Percentiles rank a stretch among this genome's conserved stretches.
Evolutionary conservation across 23 tunicate genomes (phyloP).

Genomic region (Halocynthia roretzi): DNA sequence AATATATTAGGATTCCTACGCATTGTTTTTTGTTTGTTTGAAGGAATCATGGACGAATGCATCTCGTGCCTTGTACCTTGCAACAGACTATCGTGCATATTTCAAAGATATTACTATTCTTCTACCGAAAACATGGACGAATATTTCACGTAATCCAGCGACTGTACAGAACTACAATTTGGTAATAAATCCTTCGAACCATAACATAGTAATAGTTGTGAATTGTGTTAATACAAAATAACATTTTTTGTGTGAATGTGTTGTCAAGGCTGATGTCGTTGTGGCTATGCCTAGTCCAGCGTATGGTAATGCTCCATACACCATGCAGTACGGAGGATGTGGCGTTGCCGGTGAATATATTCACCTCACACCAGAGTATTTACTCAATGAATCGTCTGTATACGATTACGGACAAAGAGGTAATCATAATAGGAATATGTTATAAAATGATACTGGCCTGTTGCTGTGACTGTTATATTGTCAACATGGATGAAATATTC

Average conservation of each 20-base stretch:
- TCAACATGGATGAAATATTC: too few relatives aligned
- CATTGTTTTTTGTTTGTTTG: not conserved
- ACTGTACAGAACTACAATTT: slow-evolving; percentile 15
- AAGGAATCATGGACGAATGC: slow-evolving; percentile 44
- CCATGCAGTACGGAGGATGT: slow-evolving; percentile 44
- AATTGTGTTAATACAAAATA: too few relatives aligned
- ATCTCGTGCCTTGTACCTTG: slow-evolving; percentile 16
- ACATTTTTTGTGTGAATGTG: too few relatives aligned
- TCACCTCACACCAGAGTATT: slow-evolving; percentile 40
- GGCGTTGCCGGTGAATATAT: slow-evolving; percentile 36
- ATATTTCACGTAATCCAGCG: not conserved
- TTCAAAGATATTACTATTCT: slow-evolving; percentile 42
- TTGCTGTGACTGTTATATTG: too few relatives aligned
- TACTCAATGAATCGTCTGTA: slow-evolving; percentile 21
- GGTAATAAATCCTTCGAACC: not conserved
- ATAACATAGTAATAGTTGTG: not conserved
- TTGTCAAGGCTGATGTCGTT: slow-evolving; percentile 42
- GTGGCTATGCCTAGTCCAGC: slow-evolving; percentile 26
- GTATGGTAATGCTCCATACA: slow-evolving; percentile 37
- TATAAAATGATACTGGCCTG: not conserved
- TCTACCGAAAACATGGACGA: slow-evolving; percentile 44
- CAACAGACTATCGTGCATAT: slow-evolving; percentile 39
- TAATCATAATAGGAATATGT: not conserved
- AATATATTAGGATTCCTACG: not conserved
- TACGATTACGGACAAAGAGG: slow-evolving; percentile 33